Evolutionary conservation across 1,140 invertebrate genomes (phyloP), one percentile per base, ranked within the genome.

Genomic region (Orchesella cincta): DNA sequence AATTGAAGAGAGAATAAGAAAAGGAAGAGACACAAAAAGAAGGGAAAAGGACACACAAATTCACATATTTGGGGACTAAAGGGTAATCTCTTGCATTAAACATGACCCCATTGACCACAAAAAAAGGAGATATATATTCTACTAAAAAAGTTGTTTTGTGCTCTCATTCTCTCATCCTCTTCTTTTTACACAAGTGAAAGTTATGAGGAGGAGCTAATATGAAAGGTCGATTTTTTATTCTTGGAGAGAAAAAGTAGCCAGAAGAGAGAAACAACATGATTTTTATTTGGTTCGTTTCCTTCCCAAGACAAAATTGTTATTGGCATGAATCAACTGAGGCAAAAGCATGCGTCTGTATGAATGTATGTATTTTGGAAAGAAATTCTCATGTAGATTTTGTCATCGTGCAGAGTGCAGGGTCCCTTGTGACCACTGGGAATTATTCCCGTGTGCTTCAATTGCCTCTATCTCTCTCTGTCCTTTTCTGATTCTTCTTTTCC

Each of bases 1-100:
- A 46, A 46, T 12, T 8, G 20, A 46, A 46, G 39, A 46, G 20
- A 46, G 39, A 46, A 46, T 46, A 46, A 46, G 20, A 20, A 46
- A 62, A 62, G 54, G 26, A 62, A 62, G 23, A 62, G 26, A 5
- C 54, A 62, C 20, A 46, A 46, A 46, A 46, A 28, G 62, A 67
- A n/a, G n/a, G 26, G 28, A 67, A n/a, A 31, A 31, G 14, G 26
- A 31, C 31, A 67, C 28, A 16, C 62, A 67, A 8, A 29, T 5
- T 31, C 23, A 23, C 31, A 67, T 29, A 67, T 31, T 67, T 23
- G n/a, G 62, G 62, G 62, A 67, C 62, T 67, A 67, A 67, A 67
- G 62, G 62, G 28, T 67, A 67, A 67, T 67, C 62, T 67, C 23
- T 67, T 67, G 62, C 26, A 67, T 67, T 67, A 67, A 67, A 67